Percentiles rank a stretch among this genome's conserved stretches.
Conservation (phyloP, 1,140 invertebrate species). For the Cheumatopsyche charites region DNA sequence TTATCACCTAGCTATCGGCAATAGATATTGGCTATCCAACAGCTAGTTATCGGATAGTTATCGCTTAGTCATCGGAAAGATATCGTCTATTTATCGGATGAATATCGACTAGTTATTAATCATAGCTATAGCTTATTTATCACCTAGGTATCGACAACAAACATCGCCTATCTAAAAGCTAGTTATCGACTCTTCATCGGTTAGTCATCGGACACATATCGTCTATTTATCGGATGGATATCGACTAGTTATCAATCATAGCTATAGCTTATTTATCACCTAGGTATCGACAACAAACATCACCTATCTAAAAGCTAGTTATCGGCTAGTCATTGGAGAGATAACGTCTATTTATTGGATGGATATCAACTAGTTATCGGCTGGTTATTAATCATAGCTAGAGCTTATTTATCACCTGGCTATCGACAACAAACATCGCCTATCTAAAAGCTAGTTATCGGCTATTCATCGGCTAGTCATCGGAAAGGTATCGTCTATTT, state of each 20-base stretch:
- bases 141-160: not conserved
- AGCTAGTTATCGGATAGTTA: not conserved
- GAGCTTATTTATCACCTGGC: too few species aligned
- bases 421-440: too few species aligned
- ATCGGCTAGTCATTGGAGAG: not conserved
- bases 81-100: not conserved
- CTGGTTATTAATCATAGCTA: too few species aligned
- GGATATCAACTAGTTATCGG: too few species aligned
- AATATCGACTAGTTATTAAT: not conserved
- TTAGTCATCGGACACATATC: not conserved
- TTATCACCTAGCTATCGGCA: not conserved
- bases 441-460: too few species aligned
- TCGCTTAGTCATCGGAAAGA: not conserved
- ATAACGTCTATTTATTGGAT: too few species aligned
- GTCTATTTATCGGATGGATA: not conserved
- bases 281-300: not conserved
- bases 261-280: not conserved
- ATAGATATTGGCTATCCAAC: not conserved
- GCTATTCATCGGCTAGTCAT: too few species aligned
- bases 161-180: not conserved
- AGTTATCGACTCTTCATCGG: not conserved
- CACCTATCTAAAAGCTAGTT: not conserved
- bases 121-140: not conserved
- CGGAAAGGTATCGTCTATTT: too few species aligned
- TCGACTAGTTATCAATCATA: not conserved